Conservation (phyloP, 2,797 vertebrate species). For the Pangasius larnaudii region DNA sequence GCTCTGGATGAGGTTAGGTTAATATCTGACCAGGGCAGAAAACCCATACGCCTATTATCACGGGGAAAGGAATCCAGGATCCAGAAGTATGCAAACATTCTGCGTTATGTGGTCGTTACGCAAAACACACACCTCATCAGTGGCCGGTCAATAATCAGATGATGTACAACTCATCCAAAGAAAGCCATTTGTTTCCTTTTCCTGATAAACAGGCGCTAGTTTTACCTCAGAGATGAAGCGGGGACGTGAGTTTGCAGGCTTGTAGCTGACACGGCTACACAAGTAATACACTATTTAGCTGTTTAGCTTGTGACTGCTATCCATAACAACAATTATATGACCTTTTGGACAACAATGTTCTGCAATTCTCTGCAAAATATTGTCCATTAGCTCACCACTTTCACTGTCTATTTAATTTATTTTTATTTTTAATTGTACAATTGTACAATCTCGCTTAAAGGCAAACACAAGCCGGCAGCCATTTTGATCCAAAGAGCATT, state of each 20-base stretch:
- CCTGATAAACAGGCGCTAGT: background rate
- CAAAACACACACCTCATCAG: constrained; percentile 13
- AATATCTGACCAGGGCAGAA: constrained; percentile 8
- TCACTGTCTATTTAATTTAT: too few species aligned
- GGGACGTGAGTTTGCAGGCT: background rate
- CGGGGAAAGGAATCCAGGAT: background rate
- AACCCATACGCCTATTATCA: background rate
- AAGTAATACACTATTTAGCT: background rate
- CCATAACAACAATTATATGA: background rate
- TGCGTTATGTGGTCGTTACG: background rate
- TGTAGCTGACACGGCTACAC: too few species aligned
- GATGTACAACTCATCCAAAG: background rate
- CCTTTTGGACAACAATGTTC: too few species aligned
- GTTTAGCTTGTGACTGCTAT: background rate
- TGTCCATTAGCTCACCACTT: background rate
- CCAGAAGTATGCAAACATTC: constrained; percentile 17
- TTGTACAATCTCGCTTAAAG: background rate
- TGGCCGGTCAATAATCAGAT: background rate
- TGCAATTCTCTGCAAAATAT: background rate
- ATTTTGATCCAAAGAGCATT: background rate
- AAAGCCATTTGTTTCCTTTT: background rate
- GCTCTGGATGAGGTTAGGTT: constrained; percentile 10
- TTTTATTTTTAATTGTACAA: background rate
- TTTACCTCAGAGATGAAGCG: background rate
- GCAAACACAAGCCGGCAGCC: background rate